phyloP scores from a whole-genome alignment of 2,888 invertebrate species.

The Apodemia zela region DNA sequence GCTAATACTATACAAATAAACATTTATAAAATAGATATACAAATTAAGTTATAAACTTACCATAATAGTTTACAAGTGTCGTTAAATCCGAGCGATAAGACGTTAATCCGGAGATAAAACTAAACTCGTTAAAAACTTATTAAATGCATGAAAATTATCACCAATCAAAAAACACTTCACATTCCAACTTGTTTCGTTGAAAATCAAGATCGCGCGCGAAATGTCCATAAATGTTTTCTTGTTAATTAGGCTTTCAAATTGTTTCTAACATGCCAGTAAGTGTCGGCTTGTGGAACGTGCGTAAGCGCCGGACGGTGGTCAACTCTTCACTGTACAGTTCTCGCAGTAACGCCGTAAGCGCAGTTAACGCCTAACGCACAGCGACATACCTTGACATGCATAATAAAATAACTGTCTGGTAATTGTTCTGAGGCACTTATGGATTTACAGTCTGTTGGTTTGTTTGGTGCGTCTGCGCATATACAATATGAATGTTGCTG shows the following conservation, averaged over 20 bases:
- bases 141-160: constrained; percentile 31
- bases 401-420: neutral
- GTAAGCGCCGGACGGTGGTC: constrained; percentile 69
- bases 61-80: constrained; percentile 33
- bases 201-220: constrained; percentile 41
- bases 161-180: constrained; percentile 40
- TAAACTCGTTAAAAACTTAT: constrained; percentile 29
- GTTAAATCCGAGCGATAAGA: constrained; percentile 29
- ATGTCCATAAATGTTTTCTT: constrained; percentile 38
- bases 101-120: constrained; percentile 32
- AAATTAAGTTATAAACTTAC: constrained; percentile 32
- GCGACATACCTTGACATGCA: constrained; percentile 3
- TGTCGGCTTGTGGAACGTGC: constrained; percentile 48
- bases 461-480: neutral
- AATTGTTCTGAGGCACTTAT: neutral
- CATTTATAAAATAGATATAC: neutral
- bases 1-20: neutral
- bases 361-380: neutral
- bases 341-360: constrained; percentile 1
- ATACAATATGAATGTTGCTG: neutral
- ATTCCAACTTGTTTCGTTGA: constrained; percentile 38
- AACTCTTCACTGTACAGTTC: constrained; percentile 45
- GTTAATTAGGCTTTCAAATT: constrained; percentile 40
- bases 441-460: neutral
- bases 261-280: constrained; percentile 45